phyloP scores from a whole-genome alignment of 1,140 invertebrate genomes.

The Pseudomyrmex concolor region DNA sequence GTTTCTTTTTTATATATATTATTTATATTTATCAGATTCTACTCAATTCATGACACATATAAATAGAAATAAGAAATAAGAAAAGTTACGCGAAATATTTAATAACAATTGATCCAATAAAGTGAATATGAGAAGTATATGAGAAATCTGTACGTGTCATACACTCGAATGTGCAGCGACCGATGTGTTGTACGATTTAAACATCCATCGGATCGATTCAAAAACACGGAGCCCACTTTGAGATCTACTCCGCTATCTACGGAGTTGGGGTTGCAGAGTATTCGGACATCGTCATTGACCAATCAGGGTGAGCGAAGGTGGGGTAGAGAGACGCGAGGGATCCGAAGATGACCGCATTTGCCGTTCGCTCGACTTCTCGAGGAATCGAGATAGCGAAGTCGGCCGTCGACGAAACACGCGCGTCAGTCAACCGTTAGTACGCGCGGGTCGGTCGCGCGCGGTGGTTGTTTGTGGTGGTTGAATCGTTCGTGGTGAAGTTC shows the following conservation, averaged over 20 bases:
- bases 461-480: not conserved
- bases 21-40: too few species aligned
- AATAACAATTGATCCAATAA: too few species aligned
- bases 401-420: conserved; percentile 5
- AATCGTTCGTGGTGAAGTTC: not conserved
- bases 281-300: conserved; percentile 26
- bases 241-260: not conserved
- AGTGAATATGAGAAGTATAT: too few species aligned
- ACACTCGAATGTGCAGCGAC: too few species aligned
- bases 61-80: too few species aligned
- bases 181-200: too few species aligned
- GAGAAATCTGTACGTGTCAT: too few species aligned
- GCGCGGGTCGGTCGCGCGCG: conserved; percentile 44
- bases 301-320: not conserved
- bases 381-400: conserved; percentile 39
- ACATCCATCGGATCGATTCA: too few species aligned
- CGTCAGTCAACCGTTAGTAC: conserved; percentile 30
- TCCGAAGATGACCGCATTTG: conserved; percentile 57
- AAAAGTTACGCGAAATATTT: too few species aligned
- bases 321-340: not conserved
- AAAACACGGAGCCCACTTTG: not conserved
- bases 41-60: too few species aligned
- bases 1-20: too few species aligned
- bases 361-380: conserved; percentile 14
- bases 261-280: too few species aligned